Base-by-base conservation (phyloP, 1,140 invertebrate species). In the Protaetia brevitarsis region DNA sequence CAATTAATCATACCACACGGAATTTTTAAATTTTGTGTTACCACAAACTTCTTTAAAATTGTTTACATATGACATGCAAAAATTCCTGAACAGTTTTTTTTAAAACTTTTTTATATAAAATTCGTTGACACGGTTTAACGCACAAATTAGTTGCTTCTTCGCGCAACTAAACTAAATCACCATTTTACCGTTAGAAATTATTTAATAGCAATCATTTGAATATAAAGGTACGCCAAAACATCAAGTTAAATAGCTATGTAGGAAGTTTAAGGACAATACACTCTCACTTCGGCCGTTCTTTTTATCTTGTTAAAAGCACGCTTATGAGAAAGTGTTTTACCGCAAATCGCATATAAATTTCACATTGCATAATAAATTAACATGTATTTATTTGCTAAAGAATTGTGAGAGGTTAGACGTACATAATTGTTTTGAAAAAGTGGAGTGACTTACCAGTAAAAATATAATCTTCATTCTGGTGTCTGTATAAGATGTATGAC, bases 301-400 rank as follows among this genome's bases (percentile, higher is more conserved):
- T 51, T 51, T 51, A 19, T 19, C 11, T 10, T 51, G 19, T 51
- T 19, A 51, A 23, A 16, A 51, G 19, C 41, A 51, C 41, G 41
- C 41, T 51, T 51, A 23, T 23, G 16, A 51, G 41, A 51, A 51
- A 51, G 41, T 51, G 16, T 23, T 23, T 51, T 23, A 23, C 41
- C 41, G 19, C 41, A 51, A n/a, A 51, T 51, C 41, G 41, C 41
- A 51, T 23, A 51, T 51, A 37, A 37, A 37, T 13, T 51, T 51
- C 21, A 16, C 19, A 51, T 51, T 51, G 26, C 26, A 51, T 51
- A 51, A 51, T 51, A 51, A 6, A 19, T 23, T 23, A 10, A 19
- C 2, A 8, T 23, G 1, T 11, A 7, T 10, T 51, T 51, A 51
- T 51, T 51, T 23, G 26, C 13, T 23, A 8, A 4, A 11, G 26